Evolutionary conservation across 2,888 invertebrate species (phyloP).

Genomic region (Panopea generosa): DNA sequence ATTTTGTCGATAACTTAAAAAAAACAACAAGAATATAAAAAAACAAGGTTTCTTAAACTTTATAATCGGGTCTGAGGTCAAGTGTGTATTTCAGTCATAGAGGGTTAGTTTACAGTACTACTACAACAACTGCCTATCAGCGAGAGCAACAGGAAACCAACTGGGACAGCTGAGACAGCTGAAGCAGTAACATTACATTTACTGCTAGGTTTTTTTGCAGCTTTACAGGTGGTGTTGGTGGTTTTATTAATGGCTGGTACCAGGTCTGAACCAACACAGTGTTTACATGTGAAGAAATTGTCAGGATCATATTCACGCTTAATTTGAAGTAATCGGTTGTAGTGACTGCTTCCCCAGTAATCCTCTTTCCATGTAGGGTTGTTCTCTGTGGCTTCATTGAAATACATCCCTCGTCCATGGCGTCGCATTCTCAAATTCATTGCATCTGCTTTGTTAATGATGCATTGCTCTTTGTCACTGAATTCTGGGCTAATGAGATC

Average conservation of each 20-base stretch:
- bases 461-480: neutral
- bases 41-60: too few relatives aligned
- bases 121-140: too few relatives aligned
- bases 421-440: constrained; percentile 20
- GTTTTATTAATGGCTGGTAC: neutral
- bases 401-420: constrained; percentile 65
- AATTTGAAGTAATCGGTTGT: constrained; percentile 63
- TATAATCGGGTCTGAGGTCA: too few relatives aligned
- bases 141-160: too few relatives aligned
- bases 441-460: constrained; percentile 8
- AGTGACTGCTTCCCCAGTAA: constrained; percentile 70
- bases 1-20: too few relatives aligned
- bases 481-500: constrained; percentile 2
- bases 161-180: too few relatives aligned
- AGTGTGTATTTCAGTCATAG: too few relatives aligned
- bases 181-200: too few relatives aligned
- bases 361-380: constrained; percentile 67
- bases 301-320: constrained; percentile 70
- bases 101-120: too few relatives aligned
- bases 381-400: constrained; percentile 69
- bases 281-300: constrained; percentile 69
- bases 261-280: constrained; percentile 72
- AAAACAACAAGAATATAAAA: too few relatives aligned
- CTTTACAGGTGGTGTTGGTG: too few relatives aligned
- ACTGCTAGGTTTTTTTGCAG: too few relatives aligned